These are phyloP conservation scores for Monochamus saltuarius DNA, from an alignment of 1,140 invertebrate species.

Conservation along the genomic window DNA sequence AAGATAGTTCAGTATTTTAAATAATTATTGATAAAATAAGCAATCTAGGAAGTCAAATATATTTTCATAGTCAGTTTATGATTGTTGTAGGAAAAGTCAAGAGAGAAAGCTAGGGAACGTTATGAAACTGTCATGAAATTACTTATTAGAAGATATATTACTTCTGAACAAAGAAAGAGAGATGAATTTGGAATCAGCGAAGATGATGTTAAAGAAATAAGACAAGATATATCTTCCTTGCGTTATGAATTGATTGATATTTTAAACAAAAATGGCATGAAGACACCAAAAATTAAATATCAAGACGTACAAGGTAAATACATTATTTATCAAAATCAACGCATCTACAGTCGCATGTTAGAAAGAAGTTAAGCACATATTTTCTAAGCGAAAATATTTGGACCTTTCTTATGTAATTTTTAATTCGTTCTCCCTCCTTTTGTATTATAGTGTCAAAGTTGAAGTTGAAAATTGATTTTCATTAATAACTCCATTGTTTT, in stretches of 20 bases:
- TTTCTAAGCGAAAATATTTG: too few species aligned
- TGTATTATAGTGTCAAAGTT: too few species aligned
- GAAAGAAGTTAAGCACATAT: too few species aligned
- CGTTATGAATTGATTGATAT: constrained; percentile 84
- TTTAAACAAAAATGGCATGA: constrained; percentile 74
- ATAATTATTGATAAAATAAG: too few species aligned
- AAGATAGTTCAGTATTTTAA: too few species aligned
- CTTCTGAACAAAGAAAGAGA: constrained; percentile 72
- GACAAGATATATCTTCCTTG: constrained; percentile 80
- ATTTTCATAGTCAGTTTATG: neutral
- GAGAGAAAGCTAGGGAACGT: constrained; percentile 25
- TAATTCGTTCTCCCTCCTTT: too few species aligned
- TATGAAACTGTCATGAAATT: constrained; percentile 71
- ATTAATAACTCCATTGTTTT: too few species aligned
- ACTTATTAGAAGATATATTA: constrained; percentile 83
- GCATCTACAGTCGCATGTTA: too few species aligned
- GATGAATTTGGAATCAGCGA: constrained; percentile 81
- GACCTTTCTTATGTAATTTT: too few species aligned
- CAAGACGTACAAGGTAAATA: constrained; percentile 33
- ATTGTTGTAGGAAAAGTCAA: constrained; percentile 29
- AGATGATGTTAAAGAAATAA: constrained; percentile 91
- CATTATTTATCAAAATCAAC: neutral
- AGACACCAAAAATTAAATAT: constrained; percentile 29
- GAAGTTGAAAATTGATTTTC: too few species aligned
- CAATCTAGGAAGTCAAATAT: too few species aligned